phyloP scores from a whole-genome alignment of 2,797 vertebrate species.

The Potorous gilbertii region DNA sequence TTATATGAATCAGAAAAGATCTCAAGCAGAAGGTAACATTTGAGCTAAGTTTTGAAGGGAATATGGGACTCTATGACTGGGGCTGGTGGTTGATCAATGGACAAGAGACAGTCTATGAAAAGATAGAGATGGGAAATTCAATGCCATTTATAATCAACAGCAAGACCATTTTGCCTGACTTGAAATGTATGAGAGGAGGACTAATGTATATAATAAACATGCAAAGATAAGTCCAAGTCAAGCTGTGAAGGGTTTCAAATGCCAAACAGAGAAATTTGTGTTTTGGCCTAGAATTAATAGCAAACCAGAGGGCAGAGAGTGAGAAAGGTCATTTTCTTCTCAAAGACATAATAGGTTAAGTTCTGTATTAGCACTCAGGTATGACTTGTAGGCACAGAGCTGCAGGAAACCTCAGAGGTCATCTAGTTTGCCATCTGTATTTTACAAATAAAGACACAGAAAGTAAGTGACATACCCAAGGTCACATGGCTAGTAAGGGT shows the following conservation, averaged over 20 bases:
- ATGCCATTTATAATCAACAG: background rate
- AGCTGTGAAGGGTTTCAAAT: background rate
- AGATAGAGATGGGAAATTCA: background rate
- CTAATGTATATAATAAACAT: background rate
- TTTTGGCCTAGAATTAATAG: background rate
- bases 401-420: conserved; percentile 2
- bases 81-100: background rate
- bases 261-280: background rate
- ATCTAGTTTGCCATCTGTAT: background rate
- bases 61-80: background rate
- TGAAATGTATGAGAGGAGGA: background rate
- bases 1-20: background rate
- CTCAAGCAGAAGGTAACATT: background rate
- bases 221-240: background rate
- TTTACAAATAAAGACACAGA: background rate
- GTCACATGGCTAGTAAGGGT: background rate
- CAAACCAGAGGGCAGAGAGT: background rate
- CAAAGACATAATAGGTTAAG: conserved; percentile 16
- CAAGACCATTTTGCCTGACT: background rate
- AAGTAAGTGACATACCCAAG: background rate
- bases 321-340: background rate
- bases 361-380: conserved; percentile 6
- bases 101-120: background rate
- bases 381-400: background rate
- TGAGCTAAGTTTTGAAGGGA: background rate